phyloP scores from a whole-genome alignment of 35 echinoderm and acorn worm genomes.

The Apostichopus japonicus region DNA sequence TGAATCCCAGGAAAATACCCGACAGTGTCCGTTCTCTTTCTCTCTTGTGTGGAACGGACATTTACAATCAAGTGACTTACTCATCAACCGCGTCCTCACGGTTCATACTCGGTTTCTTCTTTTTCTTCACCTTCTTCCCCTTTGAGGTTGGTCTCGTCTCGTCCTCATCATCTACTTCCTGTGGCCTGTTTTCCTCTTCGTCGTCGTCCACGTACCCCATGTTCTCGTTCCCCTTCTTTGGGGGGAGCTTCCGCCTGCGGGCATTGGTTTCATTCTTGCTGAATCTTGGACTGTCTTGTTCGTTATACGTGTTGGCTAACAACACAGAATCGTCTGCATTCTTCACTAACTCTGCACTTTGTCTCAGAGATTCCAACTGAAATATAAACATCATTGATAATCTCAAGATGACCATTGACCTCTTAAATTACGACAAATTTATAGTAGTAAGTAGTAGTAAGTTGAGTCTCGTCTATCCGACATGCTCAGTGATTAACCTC shows the following conservation, averaged over 20 bases:
- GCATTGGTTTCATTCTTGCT: constrained; percentile 88
- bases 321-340: constrained; percentile 66
- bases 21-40: no score
- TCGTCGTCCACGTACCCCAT: constrained; percentile 75
- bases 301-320: constrained; percentile 82
- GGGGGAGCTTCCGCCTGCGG: constrained; percentile 70
- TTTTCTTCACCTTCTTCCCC: constrained; percentile 86
- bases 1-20: no score
- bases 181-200: constrained; percentile 18
- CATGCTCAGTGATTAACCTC: no score
- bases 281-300: constrained; percentile 75
- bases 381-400: background rate
- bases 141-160: constrained; percentile 22
- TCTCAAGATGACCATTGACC: background rate
- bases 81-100: constrained; percentile 5
- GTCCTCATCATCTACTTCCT: constrained; percentile 35
- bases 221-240: constrained; percentile 81
- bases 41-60: no score
- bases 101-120: background rate
- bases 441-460: no score
- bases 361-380: constrained; percentile 75
- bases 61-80: background rate
- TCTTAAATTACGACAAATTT: background rate
- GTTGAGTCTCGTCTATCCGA: no score
- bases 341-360: constrained; percentile 76